These are phyloP conservation scores for Dolichopus griseipennis DNA, from an alignment of 2,888 invertebrate species.

Conservation along the genomic window DNA sequence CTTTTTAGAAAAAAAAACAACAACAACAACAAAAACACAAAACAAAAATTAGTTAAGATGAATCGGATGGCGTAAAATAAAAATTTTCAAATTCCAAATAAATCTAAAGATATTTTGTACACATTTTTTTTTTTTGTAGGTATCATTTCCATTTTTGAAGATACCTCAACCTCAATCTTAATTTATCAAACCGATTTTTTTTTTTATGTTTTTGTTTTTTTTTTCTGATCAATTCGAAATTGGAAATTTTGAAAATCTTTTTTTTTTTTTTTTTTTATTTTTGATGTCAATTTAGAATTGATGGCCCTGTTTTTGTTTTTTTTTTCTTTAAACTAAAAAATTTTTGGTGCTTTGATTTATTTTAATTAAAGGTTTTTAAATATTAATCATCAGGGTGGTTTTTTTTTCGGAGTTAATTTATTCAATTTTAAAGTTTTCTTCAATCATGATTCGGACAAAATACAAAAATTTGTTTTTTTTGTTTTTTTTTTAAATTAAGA, in stretches of 20 bases:
- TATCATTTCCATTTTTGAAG: background rate
- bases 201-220: no score
- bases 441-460: background rate
- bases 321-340: background rate
- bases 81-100: background rate
- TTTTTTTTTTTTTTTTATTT: background rate
- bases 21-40: background rate
- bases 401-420: background rate
- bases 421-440: background rate
- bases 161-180: conserved; percentile 3
- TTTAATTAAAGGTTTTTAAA: background rate
- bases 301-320: background rate
- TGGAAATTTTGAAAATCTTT: background rate
- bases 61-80: conserved; percentile 1
- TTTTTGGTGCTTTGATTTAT: background rate
- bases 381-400: background rate
- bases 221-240: background rate
- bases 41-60: background rate
- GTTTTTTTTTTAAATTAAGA: background rate
- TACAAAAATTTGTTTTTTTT: no score
- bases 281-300: background rate
- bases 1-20: background rate
- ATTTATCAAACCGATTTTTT: background rate
- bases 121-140: no score
- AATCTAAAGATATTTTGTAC: background rate